A percentile compares a stretch with the other conserved stretches of the same genome.
These are phyloP conservation scores for Parnassius smintheus DNA, from an alignment of 2,888 invertebrate genomes.

Conservation along the genomic window DNA sequence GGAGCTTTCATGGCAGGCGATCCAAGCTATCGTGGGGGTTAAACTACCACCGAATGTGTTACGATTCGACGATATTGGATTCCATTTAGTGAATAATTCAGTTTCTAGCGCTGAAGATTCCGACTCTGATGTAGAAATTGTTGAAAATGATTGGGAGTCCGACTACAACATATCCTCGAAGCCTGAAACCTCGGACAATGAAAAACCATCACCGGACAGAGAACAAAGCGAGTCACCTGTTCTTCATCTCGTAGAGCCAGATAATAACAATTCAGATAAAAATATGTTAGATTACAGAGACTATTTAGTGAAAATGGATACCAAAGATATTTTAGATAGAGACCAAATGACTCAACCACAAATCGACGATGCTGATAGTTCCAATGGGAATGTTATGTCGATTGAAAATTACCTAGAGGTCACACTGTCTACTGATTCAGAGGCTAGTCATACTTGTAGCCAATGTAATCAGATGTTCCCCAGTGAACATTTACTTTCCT, in stretches of 20 bases:
- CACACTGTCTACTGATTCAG: constrained; percentile 75
- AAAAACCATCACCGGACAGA: constrained; percentile 69
- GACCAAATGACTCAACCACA: constrained; percentile 59
- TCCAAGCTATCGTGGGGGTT: constrained; percentile 80
- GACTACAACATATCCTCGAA: constrained; percentile 73
- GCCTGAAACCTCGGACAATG: constrained; percentile 74
- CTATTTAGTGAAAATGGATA: constrained; percentile 65
- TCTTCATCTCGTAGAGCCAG: constrained; percentile 73
- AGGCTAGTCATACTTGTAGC: constrained; percentile 76
- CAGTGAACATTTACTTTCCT: constrained; percentile 65
- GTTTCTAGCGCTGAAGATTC: constrained; percentile 73
- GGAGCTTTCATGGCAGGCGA: constrained; percentile 82
- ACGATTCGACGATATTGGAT: constrained; percentile 78
- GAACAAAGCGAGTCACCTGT: constrained; percentile 71
- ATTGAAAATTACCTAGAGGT: constrained; percentile 79
- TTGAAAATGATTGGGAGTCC: constrained; percentile 77
- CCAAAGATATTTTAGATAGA: constrained; percentile 66
- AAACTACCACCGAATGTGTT: constrained; percentile 78
- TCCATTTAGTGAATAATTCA: constrained; percentile 73
- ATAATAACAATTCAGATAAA: constrained; percentile 71
- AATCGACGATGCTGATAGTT: constrained; percentile 71
- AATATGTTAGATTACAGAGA: constrained; percentile 66
- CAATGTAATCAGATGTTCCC: constrained; percentile 77
- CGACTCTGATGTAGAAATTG: constrained; percentile 78
- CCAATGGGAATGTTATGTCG: constrained; percentile 76